Evolutionary conservation across 2,888 invertebrate genomes (phyloP).

Genomic region (Leptarthrus brevirostris): DNA sequence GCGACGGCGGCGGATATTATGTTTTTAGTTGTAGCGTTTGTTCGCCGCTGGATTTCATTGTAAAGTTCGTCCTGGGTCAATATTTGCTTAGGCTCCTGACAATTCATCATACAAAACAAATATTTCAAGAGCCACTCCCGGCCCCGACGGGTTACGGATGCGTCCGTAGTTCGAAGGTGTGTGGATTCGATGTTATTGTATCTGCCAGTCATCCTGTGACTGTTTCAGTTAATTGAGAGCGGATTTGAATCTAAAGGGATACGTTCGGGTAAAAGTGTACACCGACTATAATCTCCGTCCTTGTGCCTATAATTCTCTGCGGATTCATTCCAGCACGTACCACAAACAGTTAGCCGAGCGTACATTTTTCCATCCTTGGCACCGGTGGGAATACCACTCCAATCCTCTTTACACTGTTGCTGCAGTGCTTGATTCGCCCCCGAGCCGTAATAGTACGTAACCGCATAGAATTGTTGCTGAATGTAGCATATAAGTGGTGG

Average conservation of each 20-base stretch:
- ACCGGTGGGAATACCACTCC: background rate
- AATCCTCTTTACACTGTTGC: conserved; percentile 1
- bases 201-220: background rate
- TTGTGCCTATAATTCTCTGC: conserved; percentile 28
- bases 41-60: background rate
- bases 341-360: conserved; percentile 16
- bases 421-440: background rate
- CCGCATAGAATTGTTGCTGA: conserved; percentile 5
- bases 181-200: background rate
- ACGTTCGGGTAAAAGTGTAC: background rate
- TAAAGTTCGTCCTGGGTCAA: conserved; percentile 25
- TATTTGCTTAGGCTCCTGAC: conserved; percentile 25
- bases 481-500: background rate
- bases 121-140: background rate
- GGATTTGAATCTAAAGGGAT: background rate
- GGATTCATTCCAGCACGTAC: conserved; percentile 33
- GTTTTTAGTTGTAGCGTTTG: conserved; percentile 14
- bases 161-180: background rate
- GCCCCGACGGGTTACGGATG: background rate
- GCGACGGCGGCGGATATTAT: background rate
- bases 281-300: background rate
- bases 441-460: background rate
- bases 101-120: conserved; percentile 30
- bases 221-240: conserved; percentile 25
- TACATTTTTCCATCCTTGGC: conserved; percentile 1